Evolutionary conservation across 2,113 vertebrate genomes (phyloP).

Genomic region (Toxotes chatareus): DNA sequence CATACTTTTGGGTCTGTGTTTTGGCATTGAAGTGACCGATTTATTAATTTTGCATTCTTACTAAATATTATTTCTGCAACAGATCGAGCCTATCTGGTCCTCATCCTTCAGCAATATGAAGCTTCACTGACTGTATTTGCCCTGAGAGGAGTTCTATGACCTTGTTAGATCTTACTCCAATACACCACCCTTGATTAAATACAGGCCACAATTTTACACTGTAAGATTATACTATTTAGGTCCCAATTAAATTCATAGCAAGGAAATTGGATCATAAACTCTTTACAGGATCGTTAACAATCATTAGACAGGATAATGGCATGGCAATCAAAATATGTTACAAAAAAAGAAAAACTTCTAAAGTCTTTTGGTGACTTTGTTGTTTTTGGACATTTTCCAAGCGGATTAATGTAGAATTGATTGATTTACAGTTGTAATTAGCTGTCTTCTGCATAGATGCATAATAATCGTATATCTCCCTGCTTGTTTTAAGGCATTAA

Average conservation of each 20-base stretch:
- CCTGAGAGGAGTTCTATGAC: conserved; percentile 72
- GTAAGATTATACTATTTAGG: conserved; percentile 76
- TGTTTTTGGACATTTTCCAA: conserved; percentile 83
- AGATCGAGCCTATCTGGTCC: conserved; percentile 30
- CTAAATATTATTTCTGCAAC: conserved; percentile 34
- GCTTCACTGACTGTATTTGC: conserved; percentile 57
- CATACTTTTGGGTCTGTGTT: conserved; percentile 20
- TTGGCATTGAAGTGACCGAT: conserved; percentile 31
- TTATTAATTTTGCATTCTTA: conserved; percentile 16
- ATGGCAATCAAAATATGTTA: conserved; percentile 78
- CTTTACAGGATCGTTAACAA: conserved; percentile 79
- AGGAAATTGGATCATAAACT: conserved; percentile 81
- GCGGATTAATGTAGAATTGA: conserved; percentile 80
- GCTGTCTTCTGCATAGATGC: conserved; percentile 81
- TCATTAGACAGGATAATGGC: conserved; percentile 81
- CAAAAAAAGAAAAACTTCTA: conserved; percentile 70
- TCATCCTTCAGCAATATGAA: conserved; percentile 34
- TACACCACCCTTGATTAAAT: conserved; percentile 76
- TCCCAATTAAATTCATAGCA: conserved; percentile 78
- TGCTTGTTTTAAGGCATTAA: conserved; percentile 84
- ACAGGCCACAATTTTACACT: conserved; percentile 70
- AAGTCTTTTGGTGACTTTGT: conserved; percentile 84
- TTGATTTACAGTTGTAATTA: conserved; percentile 85
- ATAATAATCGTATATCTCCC: conserved; percentile 82
- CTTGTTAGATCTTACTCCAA: conserved; percentile 66